phyloP scores from a whole-genome alignment of 2,797 vertebrate species.

The Betta splendens region DNA sequence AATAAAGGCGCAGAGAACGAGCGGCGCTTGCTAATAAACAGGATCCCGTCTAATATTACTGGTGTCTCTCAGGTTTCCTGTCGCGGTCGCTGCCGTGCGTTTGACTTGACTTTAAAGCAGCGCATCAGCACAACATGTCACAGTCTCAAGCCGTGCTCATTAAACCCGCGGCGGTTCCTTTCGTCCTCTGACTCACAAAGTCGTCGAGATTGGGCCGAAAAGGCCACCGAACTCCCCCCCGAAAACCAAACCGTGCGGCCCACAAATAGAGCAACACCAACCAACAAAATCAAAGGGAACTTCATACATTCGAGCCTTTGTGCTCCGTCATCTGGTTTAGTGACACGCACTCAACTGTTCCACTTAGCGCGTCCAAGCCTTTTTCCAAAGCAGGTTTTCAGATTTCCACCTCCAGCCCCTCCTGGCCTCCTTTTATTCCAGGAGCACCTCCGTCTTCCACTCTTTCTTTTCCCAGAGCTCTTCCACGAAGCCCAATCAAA shows the following conservation, averaged over 20 bases:
- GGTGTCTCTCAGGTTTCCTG: conserved; percentile 9
- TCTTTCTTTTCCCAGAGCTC: conserved; percentile 34
- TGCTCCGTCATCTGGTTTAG: conserved; percentile 56
- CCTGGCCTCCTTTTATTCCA: background rate
- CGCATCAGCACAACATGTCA: conserved; percentile 2
- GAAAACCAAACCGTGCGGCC: conserved; percentile 19
- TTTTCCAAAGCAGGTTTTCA: conserved; percentile 59
- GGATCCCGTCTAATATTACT: conserved; percentile 41
- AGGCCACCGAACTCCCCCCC: conserved; percentile 22
- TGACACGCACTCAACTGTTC: conserved; percentile 54
- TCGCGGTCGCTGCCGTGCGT: conserved; percentile 1
- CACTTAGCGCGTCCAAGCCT: conserved; percentile 23
- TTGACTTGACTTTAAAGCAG: no score
- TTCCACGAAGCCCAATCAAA: background rate
- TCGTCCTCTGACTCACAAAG: conserved; percentile 2
- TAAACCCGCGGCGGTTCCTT: conserved; percentile 14
- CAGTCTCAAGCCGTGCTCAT: background rate
- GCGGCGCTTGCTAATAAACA: conserved; percentile 51
- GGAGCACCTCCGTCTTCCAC: conserved; percentile 22
- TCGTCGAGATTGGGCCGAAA: conserved; percentile 12
- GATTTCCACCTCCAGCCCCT: conserved; percentile 36
- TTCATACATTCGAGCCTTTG: conserved; percentile 30
- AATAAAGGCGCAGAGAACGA: conserved; percentile 55
- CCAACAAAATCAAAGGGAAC: conserved; percentile 38
- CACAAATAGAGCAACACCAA: conserved; percentile 46